Base-by-base conservation (phyloP, 2,888 invertebrate genomes). In the Mesoligia furuncula region DNA sequence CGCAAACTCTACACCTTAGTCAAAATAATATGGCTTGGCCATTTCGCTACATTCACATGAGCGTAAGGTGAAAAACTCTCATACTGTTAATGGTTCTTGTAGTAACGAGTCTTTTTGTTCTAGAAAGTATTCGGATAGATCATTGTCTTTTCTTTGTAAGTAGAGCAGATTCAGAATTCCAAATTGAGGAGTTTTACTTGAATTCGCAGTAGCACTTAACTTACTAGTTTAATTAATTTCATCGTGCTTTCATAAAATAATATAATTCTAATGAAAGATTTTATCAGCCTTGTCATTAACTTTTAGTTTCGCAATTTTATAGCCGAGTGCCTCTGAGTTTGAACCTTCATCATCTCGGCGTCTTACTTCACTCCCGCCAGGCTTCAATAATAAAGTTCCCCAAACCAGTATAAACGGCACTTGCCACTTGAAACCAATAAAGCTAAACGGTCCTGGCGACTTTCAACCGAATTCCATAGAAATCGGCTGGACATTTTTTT, bases 401-500 rank as follows among this genome's bases (percentile, higher is more conserved):
- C 20, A 72, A 84, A 82, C 75, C 76, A 72, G 79, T 82, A 82
- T 85, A 85, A 85, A 82, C 71, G 73, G 75, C 84, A 86, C 79
- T 86, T 75, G 83, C 78, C 77, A 73, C 73, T 87, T 79, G 48
- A 77, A 73, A 80, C 75, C 79, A 67, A 85, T 81, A 79, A 83
- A 85, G 75, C 71, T 83, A 85, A 87, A 85, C 79, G 77, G 45
- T 75, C 57, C 72, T 68, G 39, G 70, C 48, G 76, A 87, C 71
- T 79, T 83, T 73, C 66, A 79, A 73, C 76, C 68, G 70, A 78
- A 77, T 81, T 75, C 76, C 77, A 76, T 78, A 87, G 75, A 74
- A 80, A 80, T 79, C 77, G 70, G 67, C 70, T 67, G 66, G 78
- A 85, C 66, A 81, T 81, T 79, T 80, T 85, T 88, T 88, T 89